These are phyloP conservation scores for Drosophila nebulosa DNA, from an alignment of 1,140 invertebrate species.

Conservation along the genomic window DNA sequence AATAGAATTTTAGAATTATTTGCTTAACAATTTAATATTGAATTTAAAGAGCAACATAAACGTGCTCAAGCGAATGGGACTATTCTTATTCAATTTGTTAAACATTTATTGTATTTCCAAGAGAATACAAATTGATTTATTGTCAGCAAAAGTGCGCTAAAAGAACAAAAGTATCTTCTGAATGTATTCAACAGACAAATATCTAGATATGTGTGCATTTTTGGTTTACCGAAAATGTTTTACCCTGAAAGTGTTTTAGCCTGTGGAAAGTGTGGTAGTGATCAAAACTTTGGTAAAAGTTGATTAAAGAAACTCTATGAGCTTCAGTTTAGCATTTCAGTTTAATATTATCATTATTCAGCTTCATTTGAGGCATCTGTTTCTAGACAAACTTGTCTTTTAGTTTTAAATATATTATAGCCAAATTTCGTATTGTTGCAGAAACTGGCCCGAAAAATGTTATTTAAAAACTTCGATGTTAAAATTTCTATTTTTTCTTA, in stretches of 20 bases:
- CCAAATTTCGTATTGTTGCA: too few relatives aligned
- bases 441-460: too few relatives aligned
- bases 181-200: constrained; percentile 18
- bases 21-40: background rate
- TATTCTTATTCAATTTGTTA: constrained; percentile 41
- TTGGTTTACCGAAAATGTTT: background rate
- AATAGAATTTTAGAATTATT: background rate
- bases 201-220: background rate
- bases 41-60: constrained; percentile 28
- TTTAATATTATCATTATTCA: too few relatives aligned
- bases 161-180: constrained; percentile 5
- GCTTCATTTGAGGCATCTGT: too few relatives aligned
- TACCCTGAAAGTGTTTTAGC: background rate
- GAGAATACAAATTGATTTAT: constrained; percentile 35
- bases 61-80: constrained; percentile 15
- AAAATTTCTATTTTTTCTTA: too few relatives aligned
- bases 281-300: too few relatives aligned
- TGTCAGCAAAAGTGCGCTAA: constrained; percentile 22
- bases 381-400: too few relatives aligned
- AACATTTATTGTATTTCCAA: constrained; percentile 3
- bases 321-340: too few relatives aligned
- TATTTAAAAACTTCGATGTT: too few relatives aligned
- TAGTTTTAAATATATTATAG: too few relatives aligned
- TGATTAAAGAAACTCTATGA: too few relatives aligned
- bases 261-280: too few relatives aligned